Evolutionary conservation across 2,113 vertebrate species (phyloP).

Genomic region (Sitta europaea): DNA sequence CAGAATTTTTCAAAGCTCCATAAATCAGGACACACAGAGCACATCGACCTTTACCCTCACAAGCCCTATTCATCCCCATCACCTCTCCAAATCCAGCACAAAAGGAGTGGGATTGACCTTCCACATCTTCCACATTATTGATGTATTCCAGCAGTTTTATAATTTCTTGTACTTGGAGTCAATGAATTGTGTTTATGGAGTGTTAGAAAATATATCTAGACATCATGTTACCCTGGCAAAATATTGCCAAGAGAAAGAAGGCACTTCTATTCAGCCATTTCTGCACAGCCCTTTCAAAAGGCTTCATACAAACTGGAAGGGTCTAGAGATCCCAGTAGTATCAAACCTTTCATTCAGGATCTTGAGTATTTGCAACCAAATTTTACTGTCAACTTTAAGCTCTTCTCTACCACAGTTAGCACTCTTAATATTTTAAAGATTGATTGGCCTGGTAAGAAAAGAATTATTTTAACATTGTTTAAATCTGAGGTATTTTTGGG

Average conservation of each 20-base stretch:
- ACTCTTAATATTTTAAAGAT: neutral
- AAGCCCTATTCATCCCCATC: accelerated
- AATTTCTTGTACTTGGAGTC: neutral
- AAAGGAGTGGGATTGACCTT: neutral
- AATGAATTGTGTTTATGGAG: neutral
- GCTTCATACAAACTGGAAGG: neutral
- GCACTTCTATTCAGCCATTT: neutral
- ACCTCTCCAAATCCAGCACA: neutral
- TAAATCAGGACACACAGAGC: neutral
- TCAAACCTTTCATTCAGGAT: neutral
- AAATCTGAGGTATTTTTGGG: accelerated
- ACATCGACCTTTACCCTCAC: accelerated
- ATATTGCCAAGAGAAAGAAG: neutral
- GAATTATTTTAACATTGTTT: neutral
- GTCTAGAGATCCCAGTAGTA: neutral
- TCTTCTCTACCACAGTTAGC: neutral
- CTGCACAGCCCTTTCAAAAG: neutral
- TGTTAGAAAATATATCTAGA: neutral
- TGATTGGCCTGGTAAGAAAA: neutral
- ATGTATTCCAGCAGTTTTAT: neutral
- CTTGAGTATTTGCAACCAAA: neutral
- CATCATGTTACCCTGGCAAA: neutral
- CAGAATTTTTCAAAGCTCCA: neutral
- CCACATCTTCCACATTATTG: neutral
- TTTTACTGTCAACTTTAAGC: neutral